Base-by-base conservation (phyloP, 1,140 invertebrate genomes). In the Drosophila yakuba region DNA sequence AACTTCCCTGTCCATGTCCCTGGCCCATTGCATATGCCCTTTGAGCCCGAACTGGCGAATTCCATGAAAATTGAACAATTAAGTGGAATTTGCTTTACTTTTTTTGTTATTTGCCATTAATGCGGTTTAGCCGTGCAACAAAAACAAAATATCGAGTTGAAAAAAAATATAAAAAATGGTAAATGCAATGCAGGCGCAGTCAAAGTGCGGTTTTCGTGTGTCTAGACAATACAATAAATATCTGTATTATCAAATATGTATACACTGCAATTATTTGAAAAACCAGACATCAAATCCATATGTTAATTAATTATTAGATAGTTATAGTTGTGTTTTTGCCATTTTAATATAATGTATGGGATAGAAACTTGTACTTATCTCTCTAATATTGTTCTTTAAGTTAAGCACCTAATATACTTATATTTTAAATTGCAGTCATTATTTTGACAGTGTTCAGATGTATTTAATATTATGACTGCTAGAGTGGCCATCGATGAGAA, bases 151-250 rank as follows among this genome's bases (percentile, higher is more conserved):
- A 32, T 32, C 32, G 32, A 10, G 32, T 32, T 32, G 32, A 38
- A 41, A 44, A 38, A 57, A 25, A 52, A 79, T 59, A 23, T 25
- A 39, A 36, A 54, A 44, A 14, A 47, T 45, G 43, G 63, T 32
- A 69, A 85, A 81, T 88, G 80, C 83, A 79, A 89, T 88, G 79
- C 83, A 89, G 82, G 62, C 81, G 38, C 74, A 71, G 64, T 71
- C 68, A 75, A 52, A 77, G 77, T 88, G 83, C 79, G 83, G 83
- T 88, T 88, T 86, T 83, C 61, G 47, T 69, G 75, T 88, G 83
- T 88, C 83, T 88, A 88, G 83, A 88, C 83, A 88, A 88, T 80
- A 89, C 84, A 88, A 88, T 88, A 88, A 88, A 88, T 88, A 85
- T 85, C 78, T 86, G 78, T 88, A 85, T 82, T 88, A 85, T 82